Evolutionary conservation across 1,140 invertebrate species (phyloP).

Genomic region (Drosophila sproati): DNA sequence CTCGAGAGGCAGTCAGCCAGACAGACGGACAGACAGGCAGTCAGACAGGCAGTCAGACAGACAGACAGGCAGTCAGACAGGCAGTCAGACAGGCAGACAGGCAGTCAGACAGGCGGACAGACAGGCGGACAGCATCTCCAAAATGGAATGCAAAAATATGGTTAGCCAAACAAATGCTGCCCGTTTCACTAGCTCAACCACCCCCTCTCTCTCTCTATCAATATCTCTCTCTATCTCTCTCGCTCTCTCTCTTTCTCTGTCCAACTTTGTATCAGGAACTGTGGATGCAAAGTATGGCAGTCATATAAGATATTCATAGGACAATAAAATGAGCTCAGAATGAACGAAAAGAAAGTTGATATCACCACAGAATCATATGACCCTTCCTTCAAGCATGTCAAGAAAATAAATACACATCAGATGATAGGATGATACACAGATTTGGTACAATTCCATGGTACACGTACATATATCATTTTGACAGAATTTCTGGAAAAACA

Average conservation of each 20-base stretch:
- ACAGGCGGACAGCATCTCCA: conserved; percentile 14
- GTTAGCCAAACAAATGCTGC: conserved; percentile 24
- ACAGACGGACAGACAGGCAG: not conserved
- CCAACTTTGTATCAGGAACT: not conserved
- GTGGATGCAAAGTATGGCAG: not conserved
- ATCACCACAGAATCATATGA: too few relatives aligned
- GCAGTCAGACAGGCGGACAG: not conserved
- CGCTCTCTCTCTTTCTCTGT: too few relatives aligned
- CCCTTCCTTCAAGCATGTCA: too few relatives aligned
- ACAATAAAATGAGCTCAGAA: not conserved
- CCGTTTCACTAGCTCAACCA: not conserved
- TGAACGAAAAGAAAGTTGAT: not conserved
- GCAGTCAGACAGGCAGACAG: not conserved
- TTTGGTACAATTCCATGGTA: conserved; percentile 7
- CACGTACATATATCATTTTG: not conserved
- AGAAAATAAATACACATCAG: not conserved
- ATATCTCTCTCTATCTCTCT: not conserved
- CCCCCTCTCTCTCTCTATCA: not conserved
- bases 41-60: not conserved
- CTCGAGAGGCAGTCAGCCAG: not conserved
- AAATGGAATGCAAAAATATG: conserved; percentile 50
- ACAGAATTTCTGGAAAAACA: not conserved
- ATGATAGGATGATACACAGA: conserved; percentile 1
- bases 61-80: not conserved
- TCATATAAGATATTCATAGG: not conserved